Conservation (phyloP, 2,888 invertebrate genomes). For the Vannuccia rotundouncinata region DNA sequence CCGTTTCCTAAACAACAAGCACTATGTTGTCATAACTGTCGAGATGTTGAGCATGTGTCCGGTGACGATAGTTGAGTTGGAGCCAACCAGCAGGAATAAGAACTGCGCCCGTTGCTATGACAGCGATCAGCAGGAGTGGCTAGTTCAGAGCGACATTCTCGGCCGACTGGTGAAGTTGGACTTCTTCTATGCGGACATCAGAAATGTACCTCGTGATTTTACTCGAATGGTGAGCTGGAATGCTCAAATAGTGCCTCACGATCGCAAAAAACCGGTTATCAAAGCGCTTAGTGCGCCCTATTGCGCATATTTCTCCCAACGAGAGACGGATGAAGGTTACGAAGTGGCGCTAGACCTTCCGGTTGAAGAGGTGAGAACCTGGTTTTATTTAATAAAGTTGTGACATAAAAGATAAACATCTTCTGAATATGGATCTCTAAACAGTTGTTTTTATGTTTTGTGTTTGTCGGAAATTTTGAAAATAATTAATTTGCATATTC, state of each 20-base stretch:
- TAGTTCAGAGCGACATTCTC: conserved; percentile 69
- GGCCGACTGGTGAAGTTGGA: conserved; percentile 69
- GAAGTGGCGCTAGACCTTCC: conserved; percentile 37
- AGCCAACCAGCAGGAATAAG: conserved; percentile 45
- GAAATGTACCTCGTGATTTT: conserved; percentile 36
- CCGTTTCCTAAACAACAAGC: conserved; percentile 40
- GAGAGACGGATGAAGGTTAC: conserved; percentile 38
- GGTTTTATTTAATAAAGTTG: no score
- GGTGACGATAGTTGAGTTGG: conserved; percentile 61
- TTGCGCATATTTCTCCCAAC: conserved; percentile 38
- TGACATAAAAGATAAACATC: no score
- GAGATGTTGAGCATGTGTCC: conserved; percentile 70
- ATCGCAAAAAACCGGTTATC: conserved; percentile 34
- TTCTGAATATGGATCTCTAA: no score
- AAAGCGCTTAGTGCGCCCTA: conserved; percentile 38
- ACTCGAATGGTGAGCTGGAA: conserved; percentile 38
- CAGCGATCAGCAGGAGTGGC: conserved; percentile 73
- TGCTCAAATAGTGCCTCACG: conserved; percentile 36
- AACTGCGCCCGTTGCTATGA: conserved; percentile 65
- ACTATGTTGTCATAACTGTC: conserved; percentile 63
- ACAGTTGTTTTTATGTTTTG: no score
- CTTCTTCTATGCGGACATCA: conserved; percentile 58
- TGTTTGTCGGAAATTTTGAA: no score
- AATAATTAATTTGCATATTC: no score
- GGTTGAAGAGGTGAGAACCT: conserved; percentile 38